phyloP scores from a whole-genome alignment of 1,140 invertebrate species.

The Bactericera cockerelli region DNA sequence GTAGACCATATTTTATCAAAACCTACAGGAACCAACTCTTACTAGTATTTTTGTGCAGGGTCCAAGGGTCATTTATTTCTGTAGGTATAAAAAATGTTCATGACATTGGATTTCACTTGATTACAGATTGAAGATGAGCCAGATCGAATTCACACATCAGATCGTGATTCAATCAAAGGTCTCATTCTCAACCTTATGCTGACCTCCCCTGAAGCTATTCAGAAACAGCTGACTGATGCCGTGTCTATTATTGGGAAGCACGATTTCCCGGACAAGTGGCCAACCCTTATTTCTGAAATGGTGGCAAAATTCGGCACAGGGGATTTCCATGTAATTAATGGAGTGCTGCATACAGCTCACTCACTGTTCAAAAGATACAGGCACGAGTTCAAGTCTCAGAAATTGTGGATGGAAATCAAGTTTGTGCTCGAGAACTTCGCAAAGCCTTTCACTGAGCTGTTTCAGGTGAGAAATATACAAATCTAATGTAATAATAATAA shows the following conservation, averaged over 20 bases:
- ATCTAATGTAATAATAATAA: too few relatives aligned
- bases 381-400: conserved; percentile 88
- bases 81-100: too few relatives aligned
- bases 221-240: conserved; percentile 89
- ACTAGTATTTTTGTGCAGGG: too few relatives aligned
- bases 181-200: conserved; percentile 87
- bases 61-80: too few relatives aligned
- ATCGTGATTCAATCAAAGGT: conserved; percentile 64
- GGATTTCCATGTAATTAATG: conserved; percentile 91
- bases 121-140: conserved; percentile 58
- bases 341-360: conserved; percentile 84
- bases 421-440: conserved; percentile 89
- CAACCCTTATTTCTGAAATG: conserved; percentile 74
- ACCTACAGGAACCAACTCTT: too few relatives aligned
- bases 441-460: conserved; percentile 78
- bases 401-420: conserved; percentile 92
- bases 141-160: conserved; percentile 64
- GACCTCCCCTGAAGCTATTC: conserved; percentile 71
- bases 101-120: too few relatives aligned
- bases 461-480: conserved; percentile 55
- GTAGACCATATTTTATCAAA: too few relatives aligned
- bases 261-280: conserved; percentile 93
- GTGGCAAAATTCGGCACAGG: conserved; percentile 80
- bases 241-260: conserved; percentile 86
- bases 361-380: conserved; percentile 92